These are phyloP conservation scores for Cygnus olor DNA, from an alignment of 2,797 vertebrate species.

Conservation along the genomic window DNA sequence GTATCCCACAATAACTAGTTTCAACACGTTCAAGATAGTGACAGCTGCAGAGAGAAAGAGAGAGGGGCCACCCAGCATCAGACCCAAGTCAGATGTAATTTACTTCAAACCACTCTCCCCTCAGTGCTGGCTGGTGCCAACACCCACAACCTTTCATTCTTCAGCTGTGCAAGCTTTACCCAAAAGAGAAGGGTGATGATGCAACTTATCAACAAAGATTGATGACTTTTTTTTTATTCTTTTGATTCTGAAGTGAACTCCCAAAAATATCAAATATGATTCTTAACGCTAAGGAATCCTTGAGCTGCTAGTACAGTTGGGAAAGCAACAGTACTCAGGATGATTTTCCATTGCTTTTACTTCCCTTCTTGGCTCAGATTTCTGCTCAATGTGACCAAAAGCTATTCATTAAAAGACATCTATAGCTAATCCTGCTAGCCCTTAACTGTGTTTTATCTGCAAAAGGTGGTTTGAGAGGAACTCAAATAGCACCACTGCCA, in stretches of 20 bases:
- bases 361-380: not conserved
- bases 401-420: not conserved
- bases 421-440: not conserved
- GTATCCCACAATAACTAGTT: not conserved
- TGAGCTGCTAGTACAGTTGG: not conserved
- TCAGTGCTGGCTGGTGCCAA: not conserved
- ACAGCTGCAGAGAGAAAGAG: not conserved
- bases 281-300: not conserved
- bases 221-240: not conserved
- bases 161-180: not conserved
- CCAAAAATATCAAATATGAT: not conserved
- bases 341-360: not conserved
- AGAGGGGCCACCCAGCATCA: conserved; percentile 14
- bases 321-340: not conserved
- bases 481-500: not conserved
- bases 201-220: not conserved
- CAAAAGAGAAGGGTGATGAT: not conserved
- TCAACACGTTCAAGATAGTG: not conserved
- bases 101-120: not conserved
- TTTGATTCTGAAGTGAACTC: not conserved
- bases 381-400: not conserved
- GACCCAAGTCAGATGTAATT: conserved; percentile 3
- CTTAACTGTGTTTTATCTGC: not conserved
- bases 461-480: not conserved
- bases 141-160: not conserved